Percentiles rank a stretch among this genome's conserved stretches.
Evolutionary conservation across 2,797 vertebrate species (phyloP).

Genomic region (Forpus xanthops): DNA sequence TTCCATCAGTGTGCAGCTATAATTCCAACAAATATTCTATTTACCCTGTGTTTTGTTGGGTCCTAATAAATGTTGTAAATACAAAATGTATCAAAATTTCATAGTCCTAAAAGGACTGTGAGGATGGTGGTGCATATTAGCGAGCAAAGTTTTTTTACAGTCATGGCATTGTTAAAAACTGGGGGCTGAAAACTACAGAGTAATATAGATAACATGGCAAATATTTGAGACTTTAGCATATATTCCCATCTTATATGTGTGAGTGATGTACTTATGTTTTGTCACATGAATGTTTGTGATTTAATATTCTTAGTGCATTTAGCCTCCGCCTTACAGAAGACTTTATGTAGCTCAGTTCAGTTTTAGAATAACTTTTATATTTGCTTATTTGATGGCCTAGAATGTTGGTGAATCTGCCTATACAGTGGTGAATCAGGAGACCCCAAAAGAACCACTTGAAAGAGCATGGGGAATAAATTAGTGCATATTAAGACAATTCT

Average conservation of each 20-base stretch:
- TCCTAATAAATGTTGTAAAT: conserved; percentile 22
- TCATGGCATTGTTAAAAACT: background rate
- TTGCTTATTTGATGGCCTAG: background rate
- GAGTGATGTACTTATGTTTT: background rate
- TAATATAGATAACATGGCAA: background rate
- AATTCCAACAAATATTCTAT: conserved; percentile 41
- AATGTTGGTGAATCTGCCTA: background rate
- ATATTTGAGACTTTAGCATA: background rate
- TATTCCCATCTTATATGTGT: background rate
- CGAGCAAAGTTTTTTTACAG: background rate
- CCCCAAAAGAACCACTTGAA: background rate
- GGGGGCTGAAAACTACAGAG: background rate
- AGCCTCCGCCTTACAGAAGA: background rate
- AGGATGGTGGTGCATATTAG: background rate
- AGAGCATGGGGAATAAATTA: background rate
- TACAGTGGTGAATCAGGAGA: background rate
- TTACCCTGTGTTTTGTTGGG: background rate
- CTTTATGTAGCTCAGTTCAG: background rate
- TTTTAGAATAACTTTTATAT: background rate
- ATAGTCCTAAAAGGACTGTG: background rate
- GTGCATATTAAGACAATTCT: background rate
- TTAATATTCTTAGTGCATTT: background rate
- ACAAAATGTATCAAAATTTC: conserved; percentile 12
- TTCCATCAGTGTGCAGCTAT: conserved; percentile 24
- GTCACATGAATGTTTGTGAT: background rate